Conservation (phyloP, 2,797 vertebrate species). For the Gymnoscopelus microlampas region DNA sequence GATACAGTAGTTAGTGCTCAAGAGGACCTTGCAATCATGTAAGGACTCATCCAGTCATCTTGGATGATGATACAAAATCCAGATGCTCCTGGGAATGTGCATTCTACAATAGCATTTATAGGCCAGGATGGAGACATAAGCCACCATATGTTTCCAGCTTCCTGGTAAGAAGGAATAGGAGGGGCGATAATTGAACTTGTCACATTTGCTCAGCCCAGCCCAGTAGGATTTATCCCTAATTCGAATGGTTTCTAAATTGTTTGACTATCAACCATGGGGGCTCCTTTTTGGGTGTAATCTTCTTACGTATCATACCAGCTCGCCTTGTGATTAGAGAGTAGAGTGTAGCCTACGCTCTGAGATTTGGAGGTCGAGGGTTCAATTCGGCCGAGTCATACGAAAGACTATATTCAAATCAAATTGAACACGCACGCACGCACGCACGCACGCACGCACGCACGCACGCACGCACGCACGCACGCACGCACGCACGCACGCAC, state of each 20-base stretch:
- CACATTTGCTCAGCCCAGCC: constrained; percentile 92
- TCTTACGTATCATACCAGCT: constrained; percentile 65
- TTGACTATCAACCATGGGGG: constrained; percentile 84
- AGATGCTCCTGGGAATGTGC: constrained; percentile 85
- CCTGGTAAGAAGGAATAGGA: constrained; percentile 83
- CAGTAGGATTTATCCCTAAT: constrained; percentile 92
- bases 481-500: background rate
- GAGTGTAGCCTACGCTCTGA: no score
- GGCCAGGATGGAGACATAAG: constrained; percentile 84
- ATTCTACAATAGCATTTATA: constrained; percentile 87
- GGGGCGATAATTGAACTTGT: constrained; percentile 92
- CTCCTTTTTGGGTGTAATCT: constrained; percentile 80
- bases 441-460: background rate
- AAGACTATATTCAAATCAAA: no score
- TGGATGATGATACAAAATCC: constrained; percentile 85
- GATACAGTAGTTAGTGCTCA: constrained; percentile 28
- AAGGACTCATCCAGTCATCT: constrained; percentile 84
- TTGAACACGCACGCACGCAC: background rate
- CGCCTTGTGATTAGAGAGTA: no score
- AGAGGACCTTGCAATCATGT: constrained; percentile 79
- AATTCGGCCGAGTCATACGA: no score
- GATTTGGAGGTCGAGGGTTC: no score
- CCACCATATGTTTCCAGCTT: constrained; percentile 91
- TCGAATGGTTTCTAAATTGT: constrained; percentile 92
- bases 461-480: background rate